Base-by-base conservation (phyloP, 2,797 vertebrate species). In the Ciconia nigra region DNA sequence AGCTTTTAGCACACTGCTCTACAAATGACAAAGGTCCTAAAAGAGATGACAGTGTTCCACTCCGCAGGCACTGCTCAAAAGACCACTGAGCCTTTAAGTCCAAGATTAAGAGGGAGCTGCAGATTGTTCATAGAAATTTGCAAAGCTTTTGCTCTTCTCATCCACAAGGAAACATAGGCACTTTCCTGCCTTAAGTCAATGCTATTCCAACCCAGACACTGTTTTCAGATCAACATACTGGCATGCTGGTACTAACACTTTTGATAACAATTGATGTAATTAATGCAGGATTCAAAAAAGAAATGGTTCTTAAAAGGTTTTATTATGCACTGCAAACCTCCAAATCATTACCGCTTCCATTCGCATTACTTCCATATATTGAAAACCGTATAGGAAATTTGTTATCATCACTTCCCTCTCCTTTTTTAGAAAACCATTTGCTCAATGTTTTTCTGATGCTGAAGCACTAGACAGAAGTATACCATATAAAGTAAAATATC, bases 191-290 rank as follows among this genome's bases (percentile, higher is more conserved):
- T 72, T 83, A 54, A 58, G 41, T 7, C 35, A 74, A 18, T 13
- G 14, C 31, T 57, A 26, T 29, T 74, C 33, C 78, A 95, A 83
- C 5, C 5, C 31, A 86, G 72, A 55, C 70, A 9, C 0, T 35
- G 14, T 28, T 20, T 65, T 86, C 54, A 82, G 66, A 51, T 58
- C 78, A 74, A 77, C 31, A 33, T 16, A 61, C 4, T 24, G 28
- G 15, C 37, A 42, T 5, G 57, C 2, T 12, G 19, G 33, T 44
- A 49, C 15, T 28, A 63, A 46, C 0, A 2, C 9, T 83, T 29
- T 37, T 51, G 66, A 24, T 46, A 81, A 44, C 25, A 65, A 52
- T 4, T 47, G 9, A 86, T 19, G 17, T 54, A 41, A 71, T 72
- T 33, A 83, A 65, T 6, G 26, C 7, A 82, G 35, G 22, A 62